Percentiles rank a stretch among this genome's conserved stretches.
phyloP scores from a whole-genome alignment of 1,140 invertebrate species.

The Bombus impatiens region DNA sequence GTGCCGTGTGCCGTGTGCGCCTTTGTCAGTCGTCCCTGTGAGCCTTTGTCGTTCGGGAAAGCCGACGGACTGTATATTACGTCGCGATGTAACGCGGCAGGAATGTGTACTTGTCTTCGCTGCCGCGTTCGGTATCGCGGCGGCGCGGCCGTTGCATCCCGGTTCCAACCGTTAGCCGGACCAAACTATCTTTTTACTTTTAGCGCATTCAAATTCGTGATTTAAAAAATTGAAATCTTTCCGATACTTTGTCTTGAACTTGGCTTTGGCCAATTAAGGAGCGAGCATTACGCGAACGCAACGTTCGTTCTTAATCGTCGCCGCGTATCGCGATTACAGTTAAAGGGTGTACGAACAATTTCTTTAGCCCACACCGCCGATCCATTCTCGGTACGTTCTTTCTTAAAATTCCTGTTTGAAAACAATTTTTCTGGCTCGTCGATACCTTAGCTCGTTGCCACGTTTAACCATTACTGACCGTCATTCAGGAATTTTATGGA shows the following conservation, averaged over 20 bases:
- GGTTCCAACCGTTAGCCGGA: neutral
- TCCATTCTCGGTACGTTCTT: no score
- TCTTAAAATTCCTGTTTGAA: no score
- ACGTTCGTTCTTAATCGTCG: no score
- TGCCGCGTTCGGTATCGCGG: slow-evolving; percentile 29
- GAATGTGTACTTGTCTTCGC: slow-evolving; percentile 64
- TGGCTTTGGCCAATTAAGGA: no score
- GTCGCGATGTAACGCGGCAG: slow-evolving; percentile 69
- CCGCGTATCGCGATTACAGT: no score
- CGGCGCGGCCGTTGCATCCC: neutral
- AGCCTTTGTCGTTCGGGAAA: slow-evolving; percentile 76
- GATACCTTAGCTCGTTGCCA: no score
- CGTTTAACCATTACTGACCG: no score
- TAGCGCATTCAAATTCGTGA: neutral
- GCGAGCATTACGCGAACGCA: no score
- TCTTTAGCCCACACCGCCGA: no score
- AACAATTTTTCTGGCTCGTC: no score
- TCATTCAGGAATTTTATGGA: no score
- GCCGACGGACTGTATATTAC: slow-evolving; percentile 78
- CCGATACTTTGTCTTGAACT: neutral
- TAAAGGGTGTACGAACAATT: no score
- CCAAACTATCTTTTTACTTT: neutral
- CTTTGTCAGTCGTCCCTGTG: slow-evolving; percentile 70
- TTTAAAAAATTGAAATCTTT: neutral
- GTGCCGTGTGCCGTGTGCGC: slow-evolving; percentile 10